A percentile compares a stretch with the other conserved stretches of the same genome.
phyloP scores from a whole-genome alignment of 2,797 vertebrate species.

The Coreius guichenoti region DNA sequence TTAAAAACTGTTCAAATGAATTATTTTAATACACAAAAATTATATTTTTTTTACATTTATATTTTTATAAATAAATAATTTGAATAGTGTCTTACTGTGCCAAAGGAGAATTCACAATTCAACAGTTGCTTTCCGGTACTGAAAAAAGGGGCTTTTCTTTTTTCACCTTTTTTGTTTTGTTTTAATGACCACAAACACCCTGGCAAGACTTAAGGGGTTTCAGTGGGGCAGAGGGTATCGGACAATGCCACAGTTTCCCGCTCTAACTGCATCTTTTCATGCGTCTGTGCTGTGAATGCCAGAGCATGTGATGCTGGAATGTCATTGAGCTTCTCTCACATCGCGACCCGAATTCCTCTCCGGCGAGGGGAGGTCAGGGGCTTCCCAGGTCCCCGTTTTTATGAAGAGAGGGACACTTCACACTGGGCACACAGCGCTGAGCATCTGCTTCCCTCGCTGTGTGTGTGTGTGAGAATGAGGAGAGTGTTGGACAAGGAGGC shows the following conservation, averaged over 20 bases:
- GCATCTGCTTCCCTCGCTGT: slow-evolving; percentile 66
- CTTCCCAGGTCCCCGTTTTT: slow-evolving; percentile 66
- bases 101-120: not conserved
- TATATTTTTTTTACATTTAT: not conserved
- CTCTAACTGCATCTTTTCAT: slow-evolving; percentile 58
- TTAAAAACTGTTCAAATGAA: not conserved
- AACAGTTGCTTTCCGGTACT: not conserved
- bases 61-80: not conserved
- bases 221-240: slow-evolving; percentile 56
- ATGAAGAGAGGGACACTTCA: slow-evolving; percentile 59
- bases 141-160: not conserved
- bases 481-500: slow-evolving; percentile 40
- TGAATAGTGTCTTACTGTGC: not conserved
- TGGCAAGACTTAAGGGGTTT: slow-evolving; percentile 47
- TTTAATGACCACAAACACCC: slow-evolving; percentile 53
- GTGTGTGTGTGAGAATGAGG: slow-evolving; percentile 40
- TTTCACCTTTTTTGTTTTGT: slow-evolving; percentile 22
- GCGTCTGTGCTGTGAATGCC: slow-evolving; percentile 53
- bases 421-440: slow-evolving; percentile 56
- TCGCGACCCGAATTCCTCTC: slow-evolving; percentile 56
- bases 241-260: slow-evolving; percentile 64
- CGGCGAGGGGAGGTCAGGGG: slow-evolving; percentile 63
- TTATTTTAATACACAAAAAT: not conserved
- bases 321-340: slow-evolving; percentile 65
- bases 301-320: slow-evolving; percentile 68